Evolutionary conservation across 2,113 vertebrate genomes (phyloP).

Genomic region (Lucifuga dentata): DNA sequence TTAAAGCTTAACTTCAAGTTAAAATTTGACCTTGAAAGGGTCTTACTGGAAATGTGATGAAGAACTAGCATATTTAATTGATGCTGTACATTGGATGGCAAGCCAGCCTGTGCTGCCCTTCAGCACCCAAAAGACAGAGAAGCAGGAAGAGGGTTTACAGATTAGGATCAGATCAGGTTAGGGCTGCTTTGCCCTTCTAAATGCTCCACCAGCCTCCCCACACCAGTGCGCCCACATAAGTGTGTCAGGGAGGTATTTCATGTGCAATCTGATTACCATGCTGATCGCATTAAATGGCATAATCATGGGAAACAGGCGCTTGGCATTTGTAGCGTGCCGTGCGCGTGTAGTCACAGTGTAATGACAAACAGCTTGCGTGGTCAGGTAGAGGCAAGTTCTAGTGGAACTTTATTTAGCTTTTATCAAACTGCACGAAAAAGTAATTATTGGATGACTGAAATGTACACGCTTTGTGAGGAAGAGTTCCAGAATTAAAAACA

Average conservation of each 20-base stretch:
- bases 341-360: slow-evolving; percentile 50
- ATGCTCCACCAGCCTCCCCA: slow-evolving; percentile 45
- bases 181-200: slow-evolving; percentile 56
- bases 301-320: slow-evolving; percentile 85
- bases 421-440: slow-evolving; percentile 17
- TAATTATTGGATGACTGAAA: slow-evolving; percentile 10
- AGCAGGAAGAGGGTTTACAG: slow-evolving; percentile 56
- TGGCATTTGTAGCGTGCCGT: slow-evolving; percentile 71
- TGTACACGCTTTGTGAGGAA: background rate
- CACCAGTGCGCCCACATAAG: slow-evolving; percentile 63
- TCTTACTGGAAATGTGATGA: background rate
- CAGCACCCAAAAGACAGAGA: slow-evolving; percentile 8
- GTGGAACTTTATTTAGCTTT: slow-evolving; percentile 14
- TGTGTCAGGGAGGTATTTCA: slow-evolving; percentile 83
- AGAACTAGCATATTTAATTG: background rate
- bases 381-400: slow-evolving; percentile 4
- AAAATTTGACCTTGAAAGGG: background rate
- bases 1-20: background rate
- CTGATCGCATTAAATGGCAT: slow-evolving; percentile 87
- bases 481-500: background rate
- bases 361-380: slow-evolving; percentile 69
- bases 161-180: slow-evolving; percentile 60
- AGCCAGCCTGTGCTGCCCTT: slow-evolving; percentile 32
- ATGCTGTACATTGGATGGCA: background rate
- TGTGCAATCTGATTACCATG: slow-evolving; percentile 87